These are phyloP conservation scores for Morpho helenor DNA, from an alignment of 2,888 invertebrate species.

Conservation along the genomic window DNA sequence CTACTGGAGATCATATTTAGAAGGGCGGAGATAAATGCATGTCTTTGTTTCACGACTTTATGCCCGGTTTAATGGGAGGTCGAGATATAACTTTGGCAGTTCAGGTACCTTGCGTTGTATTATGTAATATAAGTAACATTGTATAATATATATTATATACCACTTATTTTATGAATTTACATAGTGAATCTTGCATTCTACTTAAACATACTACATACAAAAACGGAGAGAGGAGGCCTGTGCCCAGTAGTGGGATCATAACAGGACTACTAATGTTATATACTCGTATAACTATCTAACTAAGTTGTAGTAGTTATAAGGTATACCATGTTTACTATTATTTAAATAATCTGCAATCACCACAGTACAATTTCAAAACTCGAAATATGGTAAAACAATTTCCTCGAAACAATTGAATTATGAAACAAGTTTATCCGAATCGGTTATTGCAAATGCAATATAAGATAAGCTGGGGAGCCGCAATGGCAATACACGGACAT, in stretches of 20 bases:
- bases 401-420: conserved; percentile 28
- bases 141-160: neutral
- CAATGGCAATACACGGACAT: conserved; percentile 67
- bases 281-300: neutral
- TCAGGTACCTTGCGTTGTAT: conserved; percentile 1
- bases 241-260: no score
- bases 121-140: conserved; percentile 2
- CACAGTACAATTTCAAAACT: conserved; percentile 4
- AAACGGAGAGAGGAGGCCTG: no score
- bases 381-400: conserved; percentile 23
- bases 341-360: neutral
- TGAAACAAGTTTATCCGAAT: conserved; percentile 32
- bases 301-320: neutral
- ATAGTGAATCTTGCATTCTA: no score
- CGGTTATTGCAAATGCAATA: conserved; percentile 37
- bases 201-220: no score
- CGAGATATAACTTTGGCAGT: conserved; percentile 37
- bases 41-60: conserved; percentile 59
- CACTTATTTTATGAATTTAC: no score
- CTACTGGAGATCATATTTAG: conserved; percentile 48
- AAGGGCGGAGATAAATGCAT: conserved; percentile 50
- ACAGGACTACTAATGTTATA: neutral
- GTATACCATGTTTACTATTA: no score
- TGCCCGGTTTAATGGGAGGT: conserved; percentile 42
- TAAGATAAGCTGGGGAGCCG: conserved; percentile 40